Conservation (phyloP, 2,888 invertebrate genomes). For the Eupsilia transversa region DNA sequence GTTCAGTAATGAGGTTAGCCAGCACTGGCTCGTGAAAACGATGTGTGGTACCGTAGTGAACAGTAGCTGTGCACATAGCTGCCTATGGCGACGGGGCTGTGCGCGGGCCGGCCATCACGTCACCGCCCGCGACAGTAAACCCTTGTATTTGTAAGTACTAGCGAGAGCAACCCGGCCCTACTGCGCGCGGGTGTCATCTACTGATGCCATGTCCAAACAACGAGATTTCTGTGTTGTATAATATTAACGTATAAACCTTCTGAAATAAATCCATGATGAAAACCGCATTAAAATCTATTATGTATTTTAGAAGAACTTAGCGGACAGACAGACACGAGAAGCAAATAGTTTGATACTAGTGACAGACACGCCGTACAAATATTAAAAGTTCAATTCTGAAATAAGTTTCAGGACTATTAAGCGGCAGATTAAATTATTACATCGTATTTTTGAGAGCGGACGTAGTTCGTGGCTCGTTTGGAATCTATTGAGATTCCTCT, state of each 20-base stretch:
- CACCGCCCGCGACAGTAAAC: neutral
- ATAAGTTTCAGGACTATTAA: neutral
- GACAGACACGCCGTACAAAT: neutral
- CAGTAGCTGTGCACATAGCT: too few species aligned
- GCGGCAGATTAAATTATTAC: neutral
- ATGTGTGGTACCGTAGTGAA: too few species aligned
- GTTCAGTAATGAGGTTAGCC: too few species aligned
- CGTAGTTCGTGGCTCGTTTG: neutral
- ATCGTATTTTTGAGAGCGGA: neutral
- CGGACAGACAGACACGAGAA: too few species aligned
- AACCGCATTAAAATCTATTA: too few species aligned
- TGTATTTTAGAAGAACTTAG: too few species aligned
- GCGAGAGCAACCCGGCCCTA: neutral
- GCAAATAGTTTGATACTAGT: neutral
- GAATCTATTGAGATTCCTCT: neutral
- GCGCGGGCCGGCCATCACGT: too few species aligned
- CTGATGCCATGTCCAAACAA: neutral
- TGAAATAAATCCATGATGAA: too few species aligned
- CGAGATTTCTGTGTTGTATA: neutral
- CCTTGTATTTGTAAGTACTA: neutral
- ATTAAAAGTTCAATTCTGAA: neutral
- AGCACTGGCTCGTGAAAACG: too few species aligned
- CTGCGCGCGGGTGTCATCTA: neutral
- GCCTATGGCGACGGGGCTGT: too few species aligned
- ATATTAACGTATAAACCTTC: neutral